These are phyloP conservation scores for Lampris megalopsis DNA, from an alignment of 2,113 vertebrate genomes.

Conservation along the genomic window DNA sequence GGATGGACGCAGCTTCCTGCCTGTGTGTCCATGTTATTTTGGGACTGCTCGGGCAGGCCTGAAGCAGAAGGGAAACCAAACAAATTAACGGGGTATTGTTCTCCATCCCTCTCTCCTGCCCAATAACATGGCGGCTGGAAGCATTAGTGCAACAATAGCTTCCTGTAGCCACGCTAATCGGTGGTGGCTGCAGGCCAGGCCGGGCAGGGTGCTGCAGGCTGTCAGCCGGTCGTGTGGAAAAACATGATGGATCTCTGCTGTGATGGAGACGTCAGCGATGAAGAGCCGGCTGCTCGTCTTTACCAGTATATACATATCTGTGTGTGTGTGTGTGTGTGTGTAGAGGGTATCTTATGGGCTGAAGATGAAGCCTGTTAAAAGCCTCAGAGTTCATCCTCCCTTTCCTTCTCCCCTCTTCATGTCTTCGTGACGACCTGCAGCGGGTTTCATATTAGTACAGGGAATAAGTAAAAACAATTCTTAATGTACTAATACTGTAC, in stretches of 20 bases:
- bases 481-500: too few relatives aligned
- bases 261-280: not conserved
- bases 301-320: not conserved
- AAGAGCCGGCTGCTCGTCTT: not conserved
- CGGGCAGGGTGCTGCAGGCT: too few relatives aligned
- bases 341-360: not conserved
- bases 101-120: slow-evolving; percentile 13
- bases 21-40: slow-evolving; percentile 70
- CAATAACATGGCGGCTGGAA: slow-evolving; percentile 66
- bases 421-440: slow-evolving; percentile 24
- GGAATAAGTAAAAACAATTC: not conserved
- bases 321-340: slow-evolving; percentile 17
- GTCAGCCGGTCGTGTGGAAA: too few relatives aligned
- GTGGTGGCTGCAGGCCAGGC: slow-evolving; percentile 17
- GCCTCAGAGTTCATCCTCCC: not conserved
- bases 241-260: too few relatives aligned
- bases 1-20: slow-evolving; percentile 68
- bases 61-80: slow-evolving; percentile 64
- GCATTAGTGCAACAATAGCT: slow-evolving; percentile 68
- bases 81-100: slow-evolving; percentile 75
- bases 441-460: slow-evolving; percentile 40
- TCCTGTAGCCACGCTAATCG: slow-evolving; percentile 68
- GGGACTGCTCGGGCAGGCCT: slow-evolving; percentile 36
- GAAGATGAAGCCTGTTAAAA: not conserved
- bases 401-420: slow-evolving; percentile 4